These are phyloP conservation scores for Balaenoptera acutorostrata DNA, from an alignment of 2,113 vertebrate genomes.

Conservation along the genomic window DNA sequence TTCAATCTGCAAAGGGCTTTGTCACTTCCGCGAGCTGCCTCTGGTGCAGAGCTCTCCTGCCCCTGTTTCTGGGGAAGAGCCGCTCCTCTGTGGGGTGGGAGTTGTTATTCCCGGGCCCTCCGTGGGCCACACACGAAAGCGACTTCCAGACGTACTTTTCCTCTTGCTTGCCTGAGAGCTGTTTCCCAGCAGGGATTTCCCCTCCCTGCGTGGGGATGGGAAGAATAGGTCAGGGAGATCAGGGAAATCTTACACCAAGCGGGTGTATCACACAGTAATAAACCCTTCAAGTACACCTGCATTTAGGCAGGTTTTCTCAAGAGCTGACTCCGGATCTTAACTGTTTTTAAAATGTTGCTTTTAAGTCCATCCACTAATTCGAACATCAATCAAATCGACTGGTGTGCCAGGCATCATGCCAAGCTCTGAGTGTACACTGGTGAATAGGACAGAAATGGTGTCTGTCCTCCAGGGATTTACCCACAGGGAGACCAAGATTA, in stretches of 20 bases:
- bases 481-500: not conserved
- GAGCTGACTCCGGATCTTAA: not conserved
- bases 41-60: not conserved
- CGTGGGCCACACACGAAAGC: fast-evolving
- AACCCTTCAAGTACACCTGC: not conserved
- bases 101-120: too few species aligned
- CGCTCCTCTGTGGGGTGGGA: not conserved
- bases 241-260: not conserved
- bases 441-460: not conserved
- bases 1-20: not conserved
- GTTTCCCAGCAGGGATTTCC: not conserved
- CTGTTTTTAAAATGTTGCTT: not conserved
- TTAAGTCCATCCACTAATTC: not conserved
- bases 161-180: not conserved
- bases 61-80: not conserved
- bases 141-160: not conserved
- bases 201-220: not conserved
- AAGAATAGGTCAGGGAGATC: not conserved
- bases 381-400: not conserved
- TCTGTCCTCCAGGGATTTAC: not conserved
- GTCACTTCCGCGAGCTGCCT: not conserved
- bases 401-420: not conserved
- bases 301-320: not conserved
- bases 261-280: not conserved
- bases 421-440: not conserved